These are phyloP conservation scores for Maniola jurtina DNA, from an alignment of 1,140 invertebrate genomes.

Conservation along the genomic window DNA sequence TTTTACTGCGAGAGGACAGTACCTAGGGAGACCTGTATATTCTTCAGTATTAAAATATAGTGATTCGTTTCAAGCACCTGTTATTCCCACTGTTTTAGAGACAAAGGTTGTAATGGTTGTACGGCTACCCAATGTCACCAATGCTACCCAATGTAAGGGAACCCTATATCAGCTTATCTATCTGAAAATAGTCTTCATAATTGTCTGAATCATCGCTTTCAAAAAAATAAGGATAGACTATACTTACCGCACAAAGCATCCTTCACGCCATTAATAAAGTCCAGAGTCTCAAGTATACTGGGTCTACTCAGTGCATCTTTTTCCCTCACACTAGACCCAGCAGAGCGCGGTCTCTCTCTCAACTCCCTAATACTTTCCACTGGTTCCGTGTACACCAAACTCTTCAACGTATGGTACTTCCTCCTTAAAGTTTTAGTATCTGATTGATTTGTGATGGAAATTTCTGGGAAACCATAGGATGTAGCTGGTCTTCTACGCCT, in stretches of 20 bases:
- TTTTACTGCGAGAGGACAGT: too few species aligned
- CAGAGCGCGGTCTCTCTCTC: slow-evolving; percentile 57
- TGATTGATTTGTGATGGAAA: slow-evolving; percentile 61
- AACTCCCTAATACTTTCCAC: slow-evolving; percentile 63
- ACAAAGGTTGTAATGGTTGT: too few species aligned
- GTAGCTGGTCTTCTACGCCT: slow-evolving; percentile 47
- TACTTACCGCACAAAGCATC: slow-evolving; percentile 63
- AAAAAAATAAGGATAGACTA: background rate
- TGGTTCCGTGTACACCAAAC: slow-evolving; percentile 63
- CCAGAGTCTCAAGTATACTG: slow-evolving; percentile 64
- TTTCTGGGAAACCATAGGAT: slow-evolving; percentile 64
- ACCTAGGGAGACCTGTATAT: too few species aligned
- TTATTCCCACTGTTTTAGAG: too few species aligned
- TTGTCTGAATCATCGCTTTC: too few species aligned
- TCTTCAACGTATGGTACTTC: slow-evolving; percentile 68
- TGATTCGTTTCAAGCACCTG: too few species aligned
- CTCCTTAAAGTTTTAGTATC: slow-evolving; percentile 60
- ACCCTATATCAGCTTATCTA: too few species aligned
- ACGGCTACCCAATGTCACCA: too few species aligned
- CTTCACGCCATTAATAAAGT: slow-evolving; percentile 70
- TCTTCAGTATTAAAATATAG: too few species aligned
- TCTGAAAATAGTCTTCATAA: too few species aligned
- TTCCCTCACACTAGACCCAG: slow-evolving; percentile 61
- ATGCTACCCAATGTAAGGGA: too few species aligned
- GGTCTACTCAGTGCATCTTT: slow-evolving; percentile 62